Evolutionary conservation across 1,140 invertebrate genomes (phyloP).

Genomic region (Cyphomyrmex costatus): DNA sequence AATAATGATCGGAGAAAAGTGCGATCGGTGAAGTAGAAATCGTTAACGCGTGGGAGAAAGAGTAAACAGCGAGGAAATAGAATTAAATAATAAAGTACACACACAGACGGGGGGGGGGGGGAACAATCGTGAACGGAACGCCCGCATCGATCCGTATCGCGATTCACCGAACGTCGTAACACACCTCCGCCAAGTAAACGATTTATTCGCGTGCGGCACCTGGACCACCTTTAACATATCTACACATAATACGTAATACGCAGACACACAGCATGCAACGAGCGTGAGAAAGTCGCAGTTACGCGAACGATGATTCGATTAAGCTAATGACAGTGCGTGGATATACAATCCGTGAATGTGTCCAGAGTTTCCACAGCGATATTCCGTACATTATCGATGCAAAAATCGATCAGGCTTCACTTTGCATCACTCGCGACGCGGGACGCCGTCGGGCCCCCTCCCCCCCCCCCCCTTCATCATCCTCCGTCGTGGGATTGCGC

Average conservation of each 20-base stretch:
- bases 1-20: conserved; percentile 33
- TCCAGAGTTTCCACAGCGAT: not conserved
- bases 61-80: conserved; percentile 17
- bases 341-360: not conserved
- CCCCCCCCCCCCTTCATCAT: too few species aligned
- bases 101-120: not conserved
- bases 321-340: conserved; percentile 39
- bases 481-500: conserved; percentile 19
- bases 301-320: conserved; percentile 66
- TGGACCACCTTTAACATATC: conserved; percentile 28
- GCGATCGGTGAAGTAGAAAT: conserved; percentile 14
- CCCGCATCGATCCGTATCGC: conserved; percentile 49
- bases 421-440: conserved; percentile 10
- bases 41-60: conserved; percentile 38
- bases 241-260: conserved; percentile 12
- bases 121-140: conserved; percentile 36
- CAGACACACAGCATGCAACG: not conserved
- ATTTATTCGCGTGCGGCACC: conserved; percentile 31
- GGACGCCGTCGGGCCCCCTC: not conserved
- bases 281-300: conserved; percentile 70
- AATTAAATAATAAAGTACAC: conserved; percentile 32
- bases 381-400: conserved; percentile 39
- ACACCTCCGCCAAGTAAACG: conserved; percentile 40
- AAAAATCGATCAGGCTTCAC: conserved; percentile 24
- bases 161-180: conserved; percentile 29